Evolutionary conservation across 1,140 invertebrate species (phyloP).

Genomic region (Lepeophtheirus salmonis): DNA sequence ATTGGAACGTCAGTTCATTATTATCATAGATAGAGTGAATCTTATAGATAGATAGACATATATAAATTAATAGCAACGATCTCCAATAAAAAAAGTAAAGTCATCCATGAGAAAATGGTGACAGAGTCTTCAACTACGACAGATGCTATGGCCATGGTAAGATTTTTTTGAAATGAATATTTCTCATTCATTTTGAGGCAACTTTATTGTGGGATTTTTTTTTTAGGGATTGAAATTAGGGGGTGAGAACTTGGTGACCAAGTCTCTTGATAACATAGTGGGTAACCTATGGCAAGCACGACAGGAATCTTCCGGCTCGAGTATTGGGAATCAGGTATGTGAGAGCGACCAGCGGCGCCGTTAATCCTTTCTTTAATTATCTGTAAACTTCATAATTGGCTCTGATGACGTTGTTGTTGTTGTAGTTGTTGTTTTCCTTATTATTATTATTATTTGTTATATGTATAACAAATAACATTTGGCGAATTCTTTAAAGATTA

Average conservation of each 20-base stretch:
- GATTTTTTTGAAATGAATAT: neutral
- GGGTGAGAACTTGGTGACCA: neutral
- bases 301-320: conserved; percentile 16
- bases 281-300: conserved; percentile 16
- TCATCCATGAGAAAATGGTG: neutral
- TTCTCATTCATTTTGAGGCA: neutral
- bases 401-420: too few relatives aligned
- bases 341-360: too few relatives aligned
- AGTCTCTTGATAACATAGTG: conserved; percentile 17
- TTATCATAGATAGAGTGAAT: neutral
- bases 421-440: too few relatives aligned
- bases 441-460: too few relatives aligned
- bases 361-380: too few relatives aligned
- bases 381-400: too few relatives aligned
- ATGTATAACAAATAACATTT: neutral
- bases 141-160: neutral
- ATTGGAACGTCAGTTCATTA: neutral
- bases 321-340: conserved; percentile 16
- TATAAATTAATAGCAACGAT: neutral
- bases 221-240: conserved; percentile 7
- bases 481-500: neutral
- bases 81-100: neutral
- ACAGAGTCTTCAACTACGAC: neutral
- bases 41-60: neutral
- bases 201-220: neutral